Evolutionary conservation across 2,888 invertebrate genomes (phyloP), one percentile per base, ranked within the genome.

Genomic region (Zygogramma bicolorata): DNA sequence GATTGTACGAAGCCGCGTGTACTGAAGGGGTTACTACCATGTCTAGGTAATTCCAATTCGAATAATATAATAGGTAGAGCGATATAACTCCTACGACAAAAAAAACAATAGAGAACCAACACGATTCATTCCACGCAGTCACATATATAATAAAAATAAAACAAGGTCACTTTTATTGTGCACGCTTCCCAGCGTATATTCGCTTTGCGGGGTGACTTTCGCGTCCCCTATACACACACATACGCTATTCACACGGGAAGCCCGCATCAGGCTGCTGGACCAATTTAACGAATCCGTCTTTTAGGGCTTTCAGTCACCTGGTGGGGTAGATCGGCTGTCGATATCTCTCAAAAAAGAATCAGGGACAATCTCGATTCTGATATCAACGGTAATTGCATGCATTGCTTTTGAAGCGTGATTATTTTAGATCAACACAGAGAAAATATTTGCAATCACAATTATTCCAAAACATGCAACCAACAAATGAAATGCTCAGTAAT

Each of bases 101-200:
- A 42, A 74, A 77, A 77, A 76, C 77, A 77, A 76, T 77, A 72
- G 68, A 67, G 71, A 73, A 73, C 74, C 69, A 75, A 73, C 79
- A 79, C 80, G 80, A 81, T 76, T 79, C 80, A 81, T 79, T 78
- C 70, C 76, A 76, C 77, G 75, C 75, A 75, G 58, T 57, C 59
- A 67, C 71, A 72, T 75, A 65, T 74, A 73, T 71, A 67, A 76
- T 71, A 75, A 79, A 81, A 81, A 79, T 81, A 80, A 82, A 81
- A 81, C 81, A 79, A 81, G 83, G 82, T 81, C 82, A 80, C 76
- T 82, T 80, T 81, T 79, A 82, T 82, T 81, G 79, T 80, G 75
- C 61, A 62, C 34, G 57, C 69, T 53, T 25, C 38, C 65, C 53
- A 42, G 49, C 29, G 60, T 34, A 70, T 65, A 73, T 49, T 40